Evolutionary conservation across 2,113 vertebrate species (phyloP).

Genomic region (Triplophysa tibetana): DNA sequence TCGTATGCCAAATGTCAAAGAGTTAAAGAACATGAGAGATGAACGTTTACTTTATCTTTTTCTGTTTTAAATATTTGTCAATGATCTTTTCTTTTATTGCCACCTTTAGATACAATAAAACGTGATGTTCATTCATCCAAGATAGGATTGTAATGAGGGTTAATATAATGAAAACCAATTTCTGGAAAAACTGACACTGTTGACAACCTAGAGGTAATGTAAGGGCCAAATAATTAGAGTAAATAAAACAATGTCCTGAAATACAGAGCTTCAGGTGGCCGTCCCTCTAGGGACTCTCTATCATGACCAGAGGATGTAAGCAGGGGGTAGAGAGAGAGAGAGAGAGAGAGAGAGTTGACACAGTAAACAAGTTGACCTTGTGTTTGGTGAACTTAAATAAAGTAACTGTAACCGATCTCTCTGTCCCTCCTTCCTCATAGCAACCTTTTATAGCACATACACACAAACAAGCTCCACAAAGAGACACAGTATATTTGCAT

Average conservation of each 20-base stretch:
- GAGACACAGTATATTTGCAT: constrained; percentile 1
- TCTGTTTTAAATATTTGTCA: too few relatives aligned
- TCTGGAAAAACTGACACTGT: not conserved
- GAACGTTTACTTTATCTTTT: too few relatives aligned
- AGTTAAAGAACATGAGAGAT: too few relatives aligned
- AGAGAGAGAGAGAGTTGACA: constrained; percentile 8
- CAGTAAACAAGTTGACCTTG: constrained; percentile 50
- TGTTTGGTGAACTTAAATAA: constrained; percentile 28
- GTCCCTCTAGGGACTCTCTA: not conserved
- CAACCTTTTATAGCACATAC: constrained; percentile 16
- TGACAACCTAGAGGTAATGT: not conserved
- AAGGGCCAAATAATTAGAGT: constrained; percentile 15
- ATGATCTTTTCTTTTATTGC: too few relatives aligned
- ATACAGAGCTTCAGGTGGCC: constrained; percentile 18
- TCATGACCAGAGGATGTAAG: constrained; percentile 28
- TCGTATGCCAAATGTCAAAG: too few relatives aligned
- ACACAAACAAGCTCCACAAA: constrained; percentile 26
- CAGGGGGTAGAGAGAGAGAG: not conserved
- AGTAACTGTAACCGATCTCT: constrained; percentile 41
- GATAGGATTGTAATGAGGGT: too few relatives aligned
- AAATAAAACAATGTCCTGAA: not conserved
- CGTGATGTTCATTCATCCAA: too few relatives aligned
- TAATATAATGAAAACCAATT: too few relatives aligned
- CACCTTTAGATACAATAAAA: too few relatives aligned
- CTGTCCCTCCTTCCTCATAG: constrained; percentile 29